Conservation (phyloP, 1,140 invertebrate species). For the Odontomachus brunneus region DNA sequence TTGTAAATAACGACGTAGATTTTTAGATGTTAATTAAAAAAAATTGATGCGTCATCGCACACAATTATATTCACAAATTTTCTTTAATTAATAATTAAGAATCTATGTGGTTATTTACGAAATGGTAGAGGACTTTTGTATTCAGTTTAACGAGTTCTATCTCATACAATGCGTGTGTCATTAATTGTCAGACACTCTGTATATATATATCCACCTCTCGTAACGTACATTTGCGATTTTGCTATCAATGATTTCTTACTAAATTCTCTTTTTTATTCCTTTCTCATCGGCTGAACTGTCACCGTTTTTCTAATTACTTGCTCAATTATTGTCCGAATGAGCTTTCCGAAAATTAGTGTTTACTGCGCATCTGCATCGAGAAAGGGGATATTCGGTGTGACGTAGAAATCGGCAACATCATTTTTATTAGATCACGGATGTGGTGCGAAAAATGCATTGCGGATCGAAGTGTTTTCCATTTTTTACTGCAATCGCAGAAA, state of each 20-base stretch:
- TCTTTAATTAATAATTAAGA: too few relatives aligned
- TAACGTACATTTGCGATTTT: background rate
- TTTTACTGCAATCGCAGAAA: conserved; percentile 7
- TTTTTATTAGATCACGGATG: background rate
- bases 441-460: conserved; percentile 5
- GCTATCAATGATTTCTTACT: too few relatives aligned
- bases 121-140: too few relatives aligned
- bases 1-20: too few relatives aligned
- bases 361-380: background rate
- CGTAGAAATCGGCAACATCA: background rate
- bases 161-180: too few relatives aligned
- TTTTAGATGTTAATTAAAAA: too few relatives aligned
- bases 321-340: conserved; percentile 32
- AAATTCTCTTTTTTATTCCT: too few relatives aligned
- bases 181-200: too few relatives aligned
- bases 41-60: too few relatives aligned
- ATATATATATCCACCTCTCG: background rate
- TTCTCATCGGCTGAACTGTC: background rate
- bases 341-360: background rate
- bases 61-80: too few relatives aligned
- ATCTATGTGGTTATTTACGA: too few relatives aligned
- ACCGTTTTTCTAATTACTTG: conserved; percentile 36
- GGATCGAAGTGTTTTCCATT: background rate
- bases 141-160: too few relatives aligned
- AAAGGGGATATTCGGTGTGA: background rate